Conservation (phyloP, 37 sponge, comb jelly and placozoan species). For the Aphrocallistes beatrix region DNA sequence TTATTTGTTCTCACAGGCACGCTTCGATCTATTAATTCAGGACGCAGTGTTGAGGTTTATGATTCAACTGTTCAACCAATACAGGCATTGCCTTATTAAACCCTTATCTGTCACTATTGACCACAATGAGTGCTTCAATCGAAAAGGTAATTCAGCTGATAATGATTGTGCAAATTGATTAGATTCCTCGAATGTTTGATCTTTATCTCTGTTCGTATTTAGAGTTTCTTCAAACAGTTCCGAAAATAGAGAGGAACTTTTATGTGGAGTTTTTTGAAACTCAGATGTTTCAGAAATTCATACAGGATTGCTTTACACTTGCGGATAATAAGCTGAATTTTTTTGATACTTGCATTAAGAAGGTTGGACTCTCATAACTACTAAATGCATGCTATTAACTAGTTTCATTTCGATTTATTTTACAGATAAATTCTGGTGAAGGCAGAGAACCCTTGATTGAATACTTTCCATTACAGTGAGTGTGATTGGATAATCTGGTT, state of each 20-base stretch:
- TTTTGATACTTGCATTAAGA: background rate
- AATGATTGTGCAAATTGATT: background rate
- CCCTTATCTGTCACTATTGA: background rate
- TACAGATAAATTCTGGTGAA: background rate
- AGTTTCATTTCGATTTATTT: background rate
- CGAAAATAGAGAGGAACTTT: background rate
- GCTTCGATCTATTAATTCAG: background rate
- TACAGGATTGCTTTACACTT: background rate
- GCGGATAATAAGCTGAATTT: slow-evolving; percentile 10
- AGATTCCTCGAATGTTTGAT: background rate
- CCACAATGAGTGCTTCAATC: slow-evolving; percentile 2
- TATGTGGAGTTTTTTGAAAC: background rate
- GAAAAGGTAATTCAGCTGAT: background rate
- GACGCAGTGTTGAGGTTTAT: slow-evolving; percentile 19
- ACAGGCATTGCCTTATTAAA: background rate
- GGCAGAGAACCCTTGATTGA: background rate
- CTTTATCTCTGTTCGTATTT: background rate
- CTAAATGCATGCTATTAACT: background rate
- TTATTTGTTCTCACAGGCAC: background rate
- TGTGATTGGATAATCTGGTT: background rate
- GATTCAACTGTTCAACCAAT: background rate
- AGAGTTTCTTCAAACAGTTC: background rate
- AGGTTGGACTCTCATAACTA: background rate
- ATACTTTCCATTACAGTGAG: background rate
- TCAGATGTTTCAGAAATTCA: slow-evolving; percentile 8